phyloP scores from a whole-genome alignment of 2,888 invertebrate genomes.

The Clunio marinus region DNA sequence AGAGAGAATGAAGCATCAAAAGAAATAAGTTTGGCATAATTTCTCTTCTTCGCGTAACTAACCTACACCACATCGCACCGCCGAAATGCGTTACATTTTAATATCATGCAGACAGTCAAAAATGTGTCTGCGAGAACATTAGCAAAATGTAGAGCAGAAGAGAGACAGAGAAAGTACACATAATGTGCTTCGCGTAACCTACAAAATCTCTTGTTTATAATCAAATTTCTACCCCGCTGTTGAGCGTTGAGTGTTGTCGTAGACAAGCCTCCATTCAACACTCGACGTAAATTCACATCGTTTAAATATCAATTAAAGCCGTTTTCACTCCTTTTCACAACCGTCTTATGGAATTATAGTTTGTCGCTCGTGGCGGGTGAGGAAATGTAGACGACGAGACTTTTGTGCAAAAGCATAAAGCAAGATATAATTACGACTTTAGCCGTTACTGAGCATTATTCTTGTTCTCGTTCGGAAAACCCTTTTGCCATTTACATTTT shows the following conservation, averaged over 20 bases:
- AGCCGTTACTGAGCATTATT: slow-evolving; percentile 4
- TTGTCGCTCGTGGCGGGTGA: background rate
- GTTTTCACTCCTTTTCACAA: slow-evolving; percentile 2
- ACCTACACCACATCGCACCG: slow-evolving; percentile 23
- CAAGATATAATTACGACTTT: slow-evolving; percentile 7
- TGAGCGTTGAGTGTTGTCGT: background rate
- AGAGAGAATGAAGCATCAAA: background rate
- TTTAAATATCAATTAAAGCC: slow-evolving; percentile 27
- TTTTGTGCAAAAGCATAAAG: slow-evolving; percentile 1
- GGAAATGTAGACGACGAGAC: too few species aligned
- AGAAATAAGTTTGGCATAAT: slow-evolving; percentile 2
- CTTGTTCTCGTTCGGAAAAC: background rate
- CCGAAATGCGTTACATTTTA: slow-evolving; percentile 34
- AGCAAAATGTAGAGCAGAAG: background rate
- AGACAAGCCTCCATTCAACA: slow-evolving; percentile 2
- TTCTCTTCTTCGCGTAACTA: slow-evolving; percentile 21
- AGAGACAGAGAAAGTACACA: background rate
- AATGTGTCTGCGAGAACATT: background rate
- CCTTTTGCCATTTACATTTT: background rate
- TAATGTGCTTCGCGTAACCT: slow-evolving; percentile 28
- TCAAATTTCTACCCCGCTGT: background rate
- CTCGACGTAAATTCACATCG: background rate
- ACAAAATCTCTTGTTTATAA: slow-evolving; percentile 13
- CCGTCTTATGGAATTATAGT: background rate
- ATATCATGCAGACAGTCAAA: slow-evolving; percentile 28